Base-by-base conservation (phyloP, 2,113 vertebrate species). In the Ifrita kowaldi region DNA sequence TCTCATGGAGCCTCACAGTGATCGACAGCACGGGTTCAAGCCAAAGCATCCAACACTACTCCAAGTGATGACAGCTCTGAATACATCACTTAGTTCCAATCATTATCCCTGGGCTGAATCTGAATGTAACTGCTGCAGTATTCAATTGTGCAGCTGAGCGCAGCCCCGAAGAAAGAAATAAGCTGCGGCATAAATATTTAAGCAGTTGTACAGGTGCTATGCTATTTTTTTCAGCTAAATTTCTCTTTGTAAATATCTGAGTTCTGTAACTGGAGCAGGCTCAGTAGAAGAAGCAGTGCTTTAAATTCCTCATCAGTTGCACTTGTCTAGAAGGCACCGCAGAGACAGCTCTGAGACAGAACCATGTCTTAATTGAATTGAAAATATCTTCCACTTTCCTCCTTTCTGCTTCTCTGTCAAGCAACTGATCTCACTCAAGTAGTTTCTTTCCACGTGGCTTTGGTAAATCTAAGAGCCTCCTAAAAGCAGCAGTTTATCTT, bases 321-420 rank as follows among this genome's bases (percentile, higher is more conserved):
- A 22, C 35, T 77, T 90, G 75, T 70, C 82, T 83, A 26, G 73
- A 79, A 88, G 67, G 77, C 76, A 76, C 28, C 69, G 42, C 12
- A 15, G 77, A 60, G 26, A 42, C 52, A 42, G 24, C 15, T 67
- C 62, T 93, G 88, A 90, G 76, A 94, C 50, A 73, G 59, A 94
- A 28, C 67, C 4, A 22, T 75, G 86, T 96, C 90, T 86, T 95
- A 93, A 91, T 76, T 78, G 81, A 91, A 69, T 52, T 81, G 39
- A 82, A 92, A 89, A 91, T 52, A 7, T 14, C 21, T 55, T 88
- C 33, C 37, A 15, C 33, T 80, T 75, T 42, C 27, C 19, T 84
- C 19, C 73, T 83, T 67, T 94, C 42, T 89, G 19, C 70, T 87
- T 90, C 55, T 93, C 89, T 90, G 52, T 41, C 62, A 44, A 93